Conservation (phyloP, 2,797 vertebrate genomes). For the Girardinus metallicus region DNA sequence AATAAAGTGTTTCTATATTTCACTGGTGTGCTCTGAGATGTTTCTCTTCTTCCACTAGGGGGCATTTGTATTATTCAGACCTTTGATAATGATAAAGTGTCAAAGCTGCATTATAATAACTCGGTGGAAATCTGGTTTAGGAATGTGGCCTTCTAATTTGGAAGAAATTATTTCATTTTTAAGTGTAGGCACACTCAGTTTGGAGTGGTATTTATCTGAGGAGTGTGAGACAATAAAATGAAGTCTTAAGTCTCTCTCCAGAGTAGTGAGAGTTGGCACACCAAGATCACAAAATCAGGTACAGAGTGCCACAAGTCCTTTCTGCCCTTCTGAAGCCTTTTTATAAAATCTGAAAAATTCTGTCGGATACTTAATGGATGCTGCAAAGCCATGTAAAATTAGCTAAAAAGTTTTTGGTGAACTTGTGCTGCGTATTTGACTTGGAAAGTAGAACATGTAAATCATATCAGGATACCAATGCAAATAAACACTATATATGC, state of each 20-base stretch:
- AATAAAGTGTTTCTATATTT: slow-evolving; percentile 85
- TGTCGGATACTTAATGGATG: background rate
- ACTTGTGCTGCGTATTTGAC: background rate
- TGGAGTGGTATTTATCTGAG: background rate
- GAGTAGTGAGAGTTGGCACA: background rate
- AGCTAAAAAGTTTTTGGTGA: background rate
- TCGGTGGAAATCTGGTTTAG: background rate
- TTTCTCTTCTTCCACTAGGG: background rate
- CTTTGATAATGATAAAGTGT: background rate
- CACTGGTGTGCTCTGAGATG: slow-evolving; percentile 21
- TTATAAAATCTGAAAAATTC: background rate
- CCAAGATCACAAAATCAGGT: background rate
- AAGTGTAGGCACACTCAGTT: background rate
- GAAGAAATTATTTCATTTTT: background rate
- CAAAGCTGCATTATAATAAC: background rate
- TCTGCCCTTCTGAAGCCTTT: background rate
- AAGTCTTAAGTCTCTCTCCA: background rate
- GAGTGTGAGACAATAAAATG: background rate
- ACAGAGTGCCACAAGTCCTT: background rate
- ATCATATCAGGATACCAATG: no score
- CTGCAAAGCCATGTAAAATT: background rate
- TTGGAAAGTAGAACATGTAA: no score
- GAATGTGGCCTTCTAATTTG: background rate
- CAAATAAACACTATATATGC: background rate
- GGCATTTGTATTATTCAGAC: background rate